Conservation (phyloP, 2,888 invertebrate genomes). For the Eilema caniola region DNA sequence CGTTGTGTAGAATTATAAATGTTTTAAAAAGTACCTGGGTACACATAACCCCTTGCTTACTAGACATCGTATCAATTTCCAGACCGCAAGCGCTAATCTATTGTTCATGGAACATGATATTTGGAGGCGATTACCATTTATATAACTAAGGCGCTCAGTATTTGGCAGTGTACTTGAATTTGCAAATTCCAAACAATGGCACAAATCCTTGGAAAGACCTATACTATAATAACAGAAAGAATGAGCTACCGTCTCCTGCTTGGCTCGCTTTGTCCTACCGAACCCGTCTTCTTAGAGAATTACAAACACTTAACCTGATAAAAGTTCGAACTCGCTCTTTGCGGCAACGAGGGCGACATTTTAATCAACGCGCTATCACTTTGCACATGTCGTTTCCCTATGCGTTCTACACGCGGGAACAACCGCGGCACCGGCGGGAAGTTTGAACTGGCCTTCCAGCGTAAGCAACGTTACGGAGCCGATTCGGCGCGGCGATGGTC, state of each 20-base stretch:
- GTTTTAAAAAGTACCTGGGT: conserved; percentile 24
- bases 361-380: conserved; percentile 46
- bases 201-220: conserved; percentile 51
- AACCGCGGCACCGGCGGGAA: conserved; percentile 60
- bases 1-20: conserved; percentile 30
- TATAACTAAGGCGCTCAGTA: conserved; percentile 52
- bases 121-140: conserved; percentile 61
- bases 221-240: conserved; percentile 47
- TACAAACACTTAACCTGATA: conserved; percentile 53
- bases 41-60: conserved; percentile 17
- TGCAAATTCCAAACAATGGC: conserved; percentile 55
- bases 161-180: conserved; percentile 47
- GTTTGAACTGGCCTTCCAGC: conserved; percentile 48
- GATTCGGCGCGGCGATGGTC: conserved; percentile 64
- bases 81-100: conserved; percentile 37
- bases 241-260: conserved; percentile 37
- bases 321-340: conserved; percentile 53
- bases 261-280: conserved; percentile 42
- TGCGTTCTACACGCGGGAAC: conserved; percentile 70
- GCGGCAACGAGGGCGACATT: conserved; percentile 48
- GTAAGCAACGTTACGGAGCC: conserved; percentile 61
- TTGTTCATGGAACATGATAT: conserved; percentile 53
- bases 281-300: conserved; percentile 50
- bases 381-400: conserved; percentile 55
- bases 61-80: conserved; percentile 11